Evolutionary conservation across 2,113 vertebrate genomes (phyloP).

Genomic region (Epinephelus lanceolatus): DNA sequence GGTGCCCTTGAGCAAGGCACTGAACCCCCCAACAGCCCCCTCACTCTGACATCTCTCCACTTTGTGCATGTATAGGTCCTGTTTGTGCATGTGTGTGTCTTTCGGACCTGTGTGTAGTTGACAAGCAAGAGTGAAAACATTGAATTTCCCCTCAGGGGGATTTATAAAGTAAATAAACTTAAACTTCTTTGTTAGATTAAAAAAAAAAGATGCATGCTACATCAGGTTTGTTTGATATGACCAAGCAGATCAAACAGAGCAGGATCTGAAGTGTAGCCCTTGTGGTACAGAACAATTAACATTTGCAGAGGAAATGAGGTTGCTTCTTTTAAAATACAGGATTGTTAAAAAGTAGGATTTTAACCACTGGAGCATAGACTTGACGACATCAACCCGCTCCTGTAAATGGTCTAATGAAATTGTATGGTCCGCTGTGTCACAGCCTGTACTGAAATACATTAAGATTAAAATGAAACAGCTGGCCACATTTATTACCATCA

Average conservation of each 20-base stretch:
- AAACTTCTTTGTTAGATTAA: background rate
- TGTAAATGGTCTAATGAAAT: slow-evolving; percentile 27
- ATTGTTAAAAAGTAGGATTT: slow-evolving; percentile 1
- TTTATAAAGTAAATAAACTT: too few relatives aligned
- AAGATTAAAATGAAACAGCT: slow-evolving; percentile 36
- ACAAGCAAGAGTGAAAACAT: too few relatives aligned
- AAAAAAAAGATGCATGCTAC: background rate
- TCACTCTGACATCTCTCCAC: too few relatives aligned
- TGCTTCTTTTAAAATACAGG: slow-evolving; percentile 1
- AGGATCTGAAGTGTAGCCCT: background rate
- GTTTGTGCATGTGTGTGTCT: too few relatives aligned
- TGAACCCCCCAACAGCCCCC: too few relatives aligned
- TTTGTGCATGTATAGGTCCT: too few relatives aligned
- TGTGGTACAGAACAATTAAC: slow-evolving; percentile 22
- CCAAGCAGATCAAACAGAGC: background rate
- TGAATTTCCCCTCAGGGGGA: too few relatives aligned
- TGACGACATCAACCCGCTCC: background rate
- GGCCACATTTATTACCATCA: slow-evolving; percentile 5
- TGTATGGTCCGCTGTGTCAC: slow-evolving; percentile 10
- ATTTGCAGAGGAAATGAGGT: slow-evolving; percentile 11
- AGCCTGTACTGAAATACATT: slow-evolving; percentile 15
- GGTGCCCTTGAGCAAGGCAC: too few relatives aligned
- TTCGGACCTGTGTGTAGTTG: too few relatives aligned
- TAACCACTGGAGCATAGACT: slow-evolving; percentile 3
- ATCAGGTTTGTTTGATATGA: background rate